phyloP scores from a whole-genome alignment of 2,797 vertebrate genomes.

The Platalea minor region DNA sequence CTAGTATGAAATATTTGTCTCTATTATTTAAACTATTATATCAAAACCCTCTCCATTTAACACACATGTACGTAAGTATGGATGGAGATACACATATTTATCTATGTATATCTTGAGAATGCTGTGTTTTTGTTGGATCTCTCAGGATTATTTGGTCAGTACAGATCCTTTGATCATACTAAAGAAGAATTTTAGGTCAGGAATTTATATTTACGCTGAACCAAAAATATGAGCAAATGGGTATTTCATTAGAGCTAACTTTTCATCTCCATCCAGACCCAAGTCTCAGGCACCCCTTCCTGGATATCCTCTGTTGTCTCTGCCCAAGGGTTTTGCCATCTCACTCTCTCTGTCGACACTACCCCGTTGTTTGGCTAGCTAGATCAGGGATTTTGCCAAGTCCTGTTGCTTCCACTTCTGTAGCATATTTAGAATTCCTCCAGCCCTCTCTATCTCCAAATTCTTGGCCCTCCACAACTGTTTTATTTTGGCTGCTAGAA shows the following conservation, averaged over 20 bases:
- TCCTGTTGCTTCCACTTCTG: slow-evolving; percentile 59
- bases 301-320: slow-evolving; percentile 43
- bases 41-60: neutral
- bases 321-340: slow-evolving; percentile 39
- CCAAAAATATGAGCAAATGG: neutral
- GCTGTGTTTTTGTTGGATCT: neutral
- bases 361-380: slow-evolving; percentile 32
- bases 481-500: slow-evolving; percentile 58
- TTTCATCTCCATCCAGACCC: slow-evolving; percentile 31
- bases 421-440: slow-evolving; percentile 63
- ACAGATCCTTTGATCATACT: neutral
- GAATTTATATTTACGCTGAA: slow-evolving; percentile 9
- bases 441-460: slow-evolving; percentile 25
- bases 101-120: neutral
- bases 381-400: slow-evolving; percentile 53
- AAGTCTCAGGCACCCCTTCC: neutral
- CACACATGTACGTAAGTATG: neutral
- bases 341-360: slow-evolving; percentile 39
- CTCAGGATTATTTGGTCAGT: neutral
- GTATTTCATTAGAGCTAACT: neutral
- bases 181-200: neutral
- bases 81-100: neutral
- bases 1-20: neutral
- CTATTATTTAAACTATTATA: neutral
- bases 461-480: slow-evolving; percentile 49